Base-by-base conservation (phyloP, 1,140 invertebrate species). In the Muscidifurax raptorellus region DNA sequence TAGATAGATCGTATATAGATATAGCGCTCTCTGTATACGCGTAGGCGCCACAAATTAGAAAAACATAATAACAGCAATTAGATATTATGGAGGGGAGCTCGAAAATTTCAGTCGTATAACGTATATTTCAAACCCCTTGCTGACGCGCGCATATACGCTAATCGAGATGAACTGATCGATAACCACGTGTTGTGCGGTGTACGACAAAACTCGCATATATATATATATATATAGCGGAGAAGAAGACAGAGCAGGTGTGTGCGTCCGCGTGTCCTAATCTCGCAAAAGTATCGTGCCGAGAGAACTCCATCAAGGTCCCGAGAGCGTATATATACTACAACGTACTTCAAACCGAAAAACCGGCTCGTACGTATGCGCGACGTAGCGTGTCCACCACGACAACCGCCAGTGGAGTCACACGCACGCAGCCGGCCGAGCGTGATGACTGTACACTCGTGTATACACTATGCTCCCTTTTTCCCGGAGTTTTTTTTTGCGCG, bases 351-450 rank as follows among this genome's bases (percentile, higher is more conserved):
- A 30, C 9, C 30, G n/a, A 25, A 78, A 79, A 79, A 79, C 25
- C 52, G 36, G 66, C n/a, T 30, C n/a, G 59, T 15, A 59, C 76
- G 44, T n/a, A 67, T 67, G n/a, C 59, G 77, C 77, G 59, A 67
- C 30, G n/a, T 32, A 40, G 28, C 36, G 15, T 79, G 36, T 66
- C 59, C 22, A 79, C 44, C 74, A 52, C 36, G 40, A 36, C 32
- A 44, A 59, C 15, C 36, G 78, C 64, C 27, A 22, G 4, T 2
- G 7, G 66, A 69, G 64, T 71, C n/a, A 40, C 25, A 47, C 79
- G 32, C 76, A 36, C 30, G 13, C 52, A 30, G 22, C 30, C 71
- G 30, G 44, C 15, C 30, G 47, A 22, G 69, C 44, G 80, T 75
- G 52, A 59, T n/a, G 52, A 59, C 52, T 59, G 52, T 44, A 44